A percentile compares a stretch with the other conserved stretches of the same genome.
phyloP scores from a whole-genome alignment of 2,797 vertebrate species.

The Gymnothorax reevesii region DNA sequence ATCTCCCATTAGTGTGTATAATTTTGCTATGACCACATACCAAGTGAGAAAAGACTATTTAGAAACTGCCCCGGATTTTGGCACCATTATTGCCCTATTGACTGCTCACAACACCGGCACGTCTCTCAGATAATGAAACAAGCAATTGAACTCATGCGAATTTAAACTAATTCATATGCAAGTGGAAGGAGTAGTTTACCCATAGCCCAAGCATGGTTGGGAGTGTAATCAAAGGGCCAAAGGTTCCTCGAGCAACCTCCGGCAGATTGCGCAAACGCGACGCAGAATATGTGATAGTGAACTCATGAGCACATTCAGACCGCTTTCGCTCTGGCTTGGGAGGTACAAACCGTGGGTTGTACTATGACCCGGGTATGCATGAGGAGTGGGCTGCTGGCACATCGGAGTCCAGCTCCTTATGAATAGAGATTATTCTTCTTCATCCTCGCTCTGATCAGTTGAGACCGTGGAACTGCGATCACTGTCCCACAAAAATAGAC shows the following conservation, averaged over 20 bases:
- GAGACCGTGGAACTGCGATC: conserved; percentile 60
- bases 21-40: no score
- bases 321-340: conserved; percentile 37
- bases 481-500: conserved; percentile 26
- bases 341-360: conserved; percentile 53
- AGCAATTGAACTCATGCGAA: not conserved
- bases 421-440: conserved; percentile 75
- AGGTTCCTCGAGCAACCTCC: not conserved
- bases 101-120: no score
- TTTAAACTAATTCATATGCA: not conserved
- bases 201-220: not conserved
- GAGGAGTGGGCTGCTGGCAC: conserved; percentile 43
- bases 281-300: not conserved
- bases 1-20: no score
- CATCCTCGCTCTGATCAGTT: conserved; percentile 60
- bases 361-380: conserved; percentile 63
- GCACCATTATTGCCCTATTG: no score
- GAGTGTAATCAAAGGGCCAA: not conserved
- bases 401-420: conserved; percentile 54
- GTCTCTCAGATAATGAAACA: no score
- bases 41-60: no score
- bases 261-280: not conserved
- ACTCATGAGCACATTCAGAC: not conserved
- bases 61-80: no score
- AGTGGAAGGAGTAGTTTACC: not conserved